Base-by-base conservation (phyloP, 1,140 invertebrate species). In the Aradophagus sp. region DNA sequence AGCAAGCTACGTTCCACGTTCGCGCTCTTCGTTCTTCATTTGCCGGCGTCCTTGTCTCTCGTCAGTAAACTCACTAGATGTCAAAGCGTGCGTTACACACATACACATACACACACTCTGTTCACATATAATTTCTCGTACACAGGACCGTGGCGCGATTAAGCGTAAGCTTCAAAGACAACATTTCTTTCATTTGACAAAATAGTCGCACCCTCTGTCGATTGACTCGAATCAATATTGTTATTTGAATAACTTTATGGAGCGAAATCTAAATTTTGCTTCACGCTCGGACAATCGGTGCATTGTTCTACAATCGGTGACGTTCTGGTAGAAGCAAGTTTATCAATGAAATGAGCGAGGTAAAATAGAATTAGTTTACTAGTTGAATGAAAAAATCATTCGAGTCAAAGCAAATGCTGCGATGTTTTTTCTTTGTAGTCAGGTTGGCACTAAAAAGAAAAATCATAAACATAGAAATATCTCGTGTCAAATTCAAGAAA, bases 171-270 rank as follows among this genome's bases (percentile, higher is more conserved):
- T 56, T 42, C 12, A 56, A 66, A 66, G 44, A 52, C 38, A 50
- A 52, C 47, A 52, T 39, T 68, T 53, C 52, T 66, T 56, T 66
- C 12, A 27, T 48, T 41, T 13, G 53, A 52, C 31, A 48, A 58
- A 58, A 52, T 44, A 19, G 17, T 44, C 14, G 2, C 19, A 8
- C 19, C n/a, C 26, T 34, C 26, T 34, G 13, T 52, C 31, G 32
- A 58, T 66, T 66, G 35, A 42, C 42, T 17, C 45, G 45, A 52
- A 67, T 58, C 35, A 58, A 52, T 58, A 38, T 53, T 52, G 53
- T 17, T 53, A 26, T 39, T 44, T 68, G 15, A 45, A 58, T 58
- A 66, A 66, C 44, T 48, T 19, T 12, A 45, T 58, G 58, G 27
- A 58, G 52, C 45, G 4, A 10, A 20, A 31, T 29, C 0, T 31